Conservation (phyloP, 1,140 invertebrate species). For the Drosophila miranda region DNA sequence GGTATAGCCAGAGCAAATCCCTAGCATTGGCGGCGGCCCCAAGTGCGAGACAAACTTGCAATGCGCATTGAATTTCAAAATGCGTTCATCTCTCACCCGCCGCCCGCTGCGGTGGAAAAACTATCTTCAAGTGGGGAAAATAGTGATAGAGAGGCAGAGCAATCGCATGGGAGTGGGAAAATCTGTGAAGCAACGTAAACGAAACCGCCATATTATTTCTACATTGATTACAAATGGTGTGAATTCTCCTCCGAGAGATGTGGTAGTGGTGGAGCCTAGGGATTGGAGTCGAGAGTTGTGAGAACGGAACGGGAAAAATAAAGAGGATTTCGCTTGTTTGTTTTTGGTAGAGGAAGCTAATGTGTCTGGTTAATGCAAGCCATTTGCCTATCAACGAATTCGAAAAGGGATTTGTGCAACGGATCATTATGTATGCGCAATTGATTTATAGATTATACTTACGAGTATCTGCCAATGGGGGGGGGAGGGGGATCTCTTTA, state of each 20-base stretch:
- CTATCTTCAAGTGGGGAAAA: conserved; percentile 21
- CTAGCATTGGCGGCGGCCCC: conserved; percentile 6
- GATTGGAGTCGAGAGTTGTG: not conserved
- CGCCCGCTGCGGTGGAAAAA: conserved; percentile 16
- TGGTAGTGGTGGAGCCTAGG: not conserved
- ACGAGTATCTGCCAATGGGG: too few species aligned
- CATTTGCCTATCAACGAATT: conserved; percentile 6
- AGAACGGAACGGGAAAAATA: too few species aligned
- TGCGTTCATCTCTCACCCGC: not conserved
- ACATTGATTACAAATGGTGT: conserved; percentile 63
- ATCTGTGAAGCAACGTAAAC: conserved; percentile 58
- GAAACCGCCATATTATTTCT: conserved; percentile 63
- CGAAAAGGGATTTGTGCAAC: not conserved
- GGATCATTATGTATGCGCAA: too few species aligned
- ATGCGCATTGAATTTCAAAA: conserved; percentile 54
- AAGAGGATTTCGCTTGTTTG: conserved; percentile 6
- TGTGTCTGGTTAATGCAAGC: conserved; percentile 17
- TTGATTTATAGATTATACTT: too few species aligned
- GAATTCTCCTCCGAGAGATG: conserved; percentile 11
- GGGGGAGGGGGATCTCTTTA: too few species aligned
- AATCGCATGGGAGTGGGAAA: conserved; percentile 28
- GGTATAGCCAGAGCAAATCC: conserved; percentile 42
- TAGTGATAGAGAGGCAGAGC: conserved; percentile 14
- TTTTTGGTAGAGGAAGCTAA: conserved; percentile 9
- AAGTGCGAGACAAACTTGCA: conserved; percentile 23